Evolutionary conservation across 1,140 invertebrate species (phyloP), one percentile per base, ranked within the genome.

Genomic region (Carcinoscorpius rotundicauda): DNA sequence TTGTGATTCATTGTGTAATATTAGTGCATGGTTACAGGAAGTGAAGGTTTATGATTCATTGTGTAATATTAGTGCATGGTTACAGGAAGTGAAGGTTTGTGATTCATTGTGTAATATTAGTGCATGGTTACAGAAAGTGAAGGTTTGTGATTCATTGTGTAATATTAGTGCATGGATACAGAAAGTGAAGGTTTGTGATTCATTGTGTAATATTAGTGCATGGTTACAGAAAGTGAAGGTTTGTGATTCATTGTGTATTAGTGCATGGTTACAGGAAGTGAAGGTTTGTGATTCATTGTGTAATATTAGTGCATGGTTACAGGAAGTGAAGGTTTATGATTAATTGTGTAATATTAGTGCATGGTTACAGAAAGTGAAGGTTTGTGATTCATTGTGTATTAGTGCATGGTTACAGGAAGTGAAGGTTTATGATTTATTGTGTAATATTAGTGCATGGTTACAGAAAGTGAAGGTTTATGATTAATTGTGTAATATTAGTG

Each of bases 1-100:
- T 29, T 29, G 29, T 29, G 29, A 29, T 29, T 29, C 29, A 29
- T 29, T 29, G 29, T 29, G 29, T n/a, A n/a, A n/a, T n/a, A 29
- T 29, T 29, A 29, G 29, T 29, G 29, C 29, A 29, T 29, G 29
- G 29, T 29, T 99, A 9, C 82, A 86, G 67, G 98, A 97, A 84
- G 97, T 99, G 4, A 99, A 99, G 79, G 96, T 96, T 29, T 29
- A 2, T 29, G 29, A 29, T 29, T 29, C 29, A 29, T 29, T 29
- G 29, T 29, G 29, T n/a, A n/a, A n/a, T n/a, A 29, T 29, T 29
- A 29, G 29, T 29, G 29, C 29, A 29, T 29, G 29, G 29, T 29
- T 99, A 9, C 82, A 86, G 67, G 98, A 97, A 84, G 97, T 99
- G 4, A 99, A 99, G 79, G 96, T 96, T 29, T 29, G 29, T 29